These are phyloP conservation scores for Caenorhabditis imperialis DNA, from an alignment of 2,888 invertebrate genomes.

Conservation along the genomic window DNA sequence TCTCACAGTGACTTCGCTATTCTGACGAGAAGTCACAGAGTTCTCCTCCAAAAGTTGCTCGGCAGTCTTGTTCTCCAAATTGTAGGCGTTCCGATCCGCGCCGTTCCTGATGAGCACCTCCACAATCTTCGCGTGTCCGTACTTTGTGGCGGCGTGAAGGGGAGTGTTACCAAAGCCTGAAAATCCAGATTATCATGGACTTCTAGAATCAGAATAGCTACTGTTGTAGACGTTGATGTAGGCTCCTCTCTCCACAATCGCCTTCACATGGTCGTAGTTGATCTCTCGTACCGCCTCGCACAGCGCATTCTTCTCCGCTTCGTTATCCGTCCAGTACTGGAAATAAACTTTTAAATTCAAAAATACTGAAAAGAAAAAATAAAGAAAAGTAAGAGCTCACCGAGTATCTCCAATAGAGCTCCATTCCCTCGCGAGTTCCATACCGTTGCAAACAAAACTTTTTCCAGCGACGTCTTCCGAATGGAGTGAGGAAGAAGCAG, in stretches of 20 bases:
- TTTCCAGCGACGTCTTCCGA: too few relatives aligned
- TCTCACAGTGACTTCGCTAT: background rate
- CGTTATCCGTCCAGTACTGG: constrained; percentile 20
- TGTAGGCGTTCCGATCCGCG: constrained; percentile 19
- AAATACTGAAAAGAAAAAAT: too few relatives aligned
- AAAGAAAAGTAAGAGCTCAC: too few relatives aligned
- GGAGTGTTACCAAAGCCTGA: constrained; percentile 37
- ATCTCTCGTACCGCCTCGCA: constrained; percentile 17
- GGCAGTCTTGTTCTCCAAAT: constrained; percentile 21
- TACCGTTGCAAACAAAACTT: too few relatives aligned
- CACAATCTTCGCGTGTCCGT: constrained; percentile 12
- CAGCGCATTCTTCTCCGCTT: constrained; percentile 15
- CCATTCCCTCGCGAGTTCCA: too few relatives aligned
- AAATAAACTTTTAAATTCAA: background rate
- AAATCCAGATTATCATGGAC: too few relatives aligned
- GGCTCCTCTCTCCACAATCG: constrained; percentile 4
- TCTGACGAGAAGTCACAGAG: too few relatives aligned
- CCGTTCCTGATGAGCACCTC: constrained; percentile 34
- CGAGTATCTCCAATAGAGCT: too few relatives aligned
- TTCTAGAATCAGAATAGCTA: too few relatives aligned
- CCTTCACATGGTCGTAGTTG: constrained; percentile 19
- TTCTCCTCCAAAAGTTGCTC: too few relatives aligned
- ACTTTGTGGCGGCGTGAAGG: constrained; percentile 21
- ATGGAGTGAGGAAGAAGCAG: too few relatives aligned
- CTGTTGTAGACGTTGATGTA: constrained; percentile 26